Base-by-base conservation (phyloP, 2,888 invertebrate species). In the Caenorhabditis uteleia region DNA sequence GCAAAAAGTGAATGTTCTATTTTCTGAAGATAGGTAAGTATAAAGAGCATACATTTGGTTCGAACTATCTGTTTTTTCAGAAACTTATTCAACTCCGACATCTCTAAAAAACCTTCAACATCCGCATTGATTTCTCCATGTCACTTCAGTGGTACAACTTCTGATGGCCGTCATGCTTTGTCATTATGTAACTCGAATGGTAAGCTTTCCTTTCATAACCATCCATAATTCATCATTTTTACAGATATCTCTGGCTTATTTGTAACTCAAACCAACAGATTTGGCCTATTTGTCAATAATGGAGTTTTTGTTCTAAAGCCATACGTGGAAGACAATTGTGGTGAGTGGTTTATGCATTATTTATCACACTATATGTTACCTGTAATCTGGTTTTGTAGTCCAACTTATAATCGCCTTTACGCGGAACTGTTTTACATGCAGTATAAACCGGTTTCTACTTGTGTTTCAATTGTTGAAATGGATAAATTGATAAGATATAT, bases 91-190 rank as follows among this genome's bases (percentile, higher is more conserved):
- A 53, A 46, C 29, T 10, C 40, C 29, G 46, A 56, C 16, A 36
- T 55, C 27, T 50, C 49, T n/a, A 47, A 25, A 31, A 48, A 56
- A 50, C 56, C 61, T 38, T 62, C 67, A 42, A 61, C 57, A 25
- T 55, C 58, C 34, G 55, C 25, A 44, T 58, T 58, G 62, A 44
- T 59, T 8, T 62, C 70, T 6, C 46, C 53, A 49, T 70, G 70
- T 39, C 70, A 70, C 31, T 66, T 62, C 33, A 44, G 49, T 23
- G 58, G 58, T 21, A 29, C 51, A 20, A 49, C 54, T 16, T 45
- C 54, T 5, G 57, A 55, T 27, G 54, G 48, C 1, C 29, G 64
- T 33, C 57, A 64, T 44, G 47, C 64, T 18, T 44, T 64, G 38
- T 64, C 64, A 39, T 7, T 53, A 33, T 64, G 64, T 38, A 31